Evolutionary conservation across 2,797 vertebrate genomes (phyloP), one percentile per base, ranked within the genome.

Genomic region (Botia kubotai): DNA sequence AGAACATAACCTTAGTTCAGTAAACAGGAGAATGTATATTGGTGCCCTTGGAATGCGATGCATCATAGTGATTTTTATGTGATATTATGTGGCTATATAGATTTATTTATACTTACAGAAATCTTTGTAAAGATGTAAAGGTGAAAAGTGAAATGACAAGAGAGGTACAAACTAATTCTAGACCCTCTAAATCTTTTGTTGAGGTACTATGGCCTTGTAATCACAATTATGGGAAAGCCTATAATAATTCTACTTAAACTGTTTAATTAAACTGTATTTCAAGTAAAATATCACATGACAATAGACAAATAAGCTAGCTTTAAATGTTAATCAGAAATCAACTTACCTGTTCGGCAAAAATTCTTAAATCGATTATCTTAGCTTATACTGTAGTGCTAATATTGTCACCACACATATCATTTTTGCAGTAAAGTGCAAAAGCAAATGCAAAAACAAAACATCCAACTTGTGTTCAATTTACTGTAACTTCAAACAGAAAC

Each of bases 41-140:
- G 33, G 17, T 21, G 26, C 11, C 21, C 1, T 2, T 23, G n/a
- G 39, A 36, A 21, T 63, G 17, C 17, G 6, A 62, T 57, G 29
- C 10, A 17, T 26, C 2, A n/a, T 50, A 17, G 5, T 16, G 17
- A 36, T 65, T n/a, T 19, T n/a, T n/a, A n/a, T n/a, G n/a, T n/a
- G n/a, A 48, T n/a, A 3, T 21, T 16, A 21, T 36, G 19, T 10
- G 16, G 16, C 53, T 46, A 33, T 3, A 10, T 0, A 43, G 39
- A 39, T 29, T 65, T 43, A 33, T 48, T 29, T 29, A 29, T 29
- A 93, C 95, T 93, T 88, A 97, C 96, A 53, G 96, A 97, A 85
- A 97, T 96, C 88, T 97, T 97, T 84, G 96, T 97, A 89, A 97
- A 97, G 88, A 97, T 96, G 87, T 97, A 97, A 80, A 97, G 92